Evolutionary conservation across 2,113 vertebrate genomes (phyloP).

Genomic region (Geococcyx californianus): DNA sequence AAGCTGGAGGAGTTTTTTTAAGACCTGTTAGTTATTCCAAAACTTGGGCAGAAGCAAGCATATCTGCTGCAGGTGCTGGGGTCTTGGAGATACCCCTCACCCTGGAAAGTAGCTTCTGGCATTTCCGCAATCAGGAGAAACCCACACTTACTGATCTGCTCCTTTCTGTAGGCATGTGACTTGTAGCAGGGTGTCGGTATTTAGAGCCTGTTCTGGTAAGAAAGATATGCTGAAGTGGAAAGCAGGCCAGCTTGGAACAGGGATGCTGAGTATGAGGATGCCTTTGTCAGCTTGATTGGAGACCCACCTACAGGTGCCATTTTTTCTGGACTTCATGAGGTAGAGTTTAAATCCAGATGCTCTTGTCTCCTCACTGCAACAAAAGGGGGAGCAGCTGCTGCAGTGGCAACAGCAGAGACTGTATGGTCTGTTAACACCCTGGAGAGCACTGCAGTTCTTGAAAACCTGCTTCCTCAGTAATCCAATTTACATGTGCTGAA

Average conservation of each 20-base stretch:
- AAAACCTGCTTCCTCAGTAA: neutral
- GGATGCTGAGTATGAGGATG: neutral
- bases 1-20: conserved; percentile 8
- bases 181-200: neutral
- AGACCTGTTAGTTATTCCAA: neutral
- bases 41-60: neutral
- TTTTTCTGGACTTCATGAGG: neutral
- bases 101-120: conserved; percentile 4
- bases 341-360: neutral
- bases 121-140: neutral
- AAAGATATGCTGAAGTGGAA: neutral
- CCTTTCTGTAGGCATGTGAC: neutral
- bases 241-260: neutral
- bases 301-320: neutral
- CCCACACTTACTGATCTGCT: neutral
- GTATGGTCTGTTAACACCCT: neutral
- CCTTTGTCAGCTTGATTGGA: neutral
- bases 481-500: neutral
- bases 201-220: neutral
- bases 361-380: neutral
- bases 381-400: neutral
- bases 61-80: neutral
- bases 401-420: neutral
- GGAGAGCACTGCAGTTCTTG: neutral
- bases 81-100: neutral